Conservation (phyloP, 2,113 vertebrate species). For the Petrocephalus microphthalmus region DNA sequence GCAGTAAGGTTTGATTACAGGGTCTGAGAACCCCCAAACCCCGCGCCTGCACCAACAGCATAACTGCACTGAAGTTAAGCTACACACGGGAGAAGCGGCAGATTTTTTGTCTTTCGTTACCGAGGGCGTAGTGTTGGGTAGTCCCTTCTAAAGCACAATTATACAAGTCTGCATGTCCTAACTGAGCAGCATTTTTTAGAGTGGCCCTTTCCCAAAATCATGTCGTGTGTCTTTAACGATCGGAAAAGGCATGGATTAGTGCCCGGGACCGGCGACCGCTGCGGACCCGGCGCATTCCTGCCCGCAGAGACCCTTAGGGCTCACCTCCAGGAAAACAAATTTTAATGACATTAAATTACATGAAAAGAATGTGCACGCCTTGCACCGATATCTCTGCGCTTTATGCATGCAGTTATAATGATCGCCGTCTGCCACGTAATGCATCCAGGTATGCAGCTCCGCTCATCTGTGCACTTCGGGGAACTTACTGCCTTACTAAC, state of each 20-base stretch:
- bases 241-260: background rate
- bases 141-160: background rate
- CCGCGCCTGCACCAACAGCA: background rate
- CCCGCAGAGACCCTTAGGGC: background rate
- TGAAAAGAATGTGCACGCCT: background rate
- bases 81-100: background rate
- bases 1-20: background rate
- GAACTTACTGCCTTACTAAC: background rate
- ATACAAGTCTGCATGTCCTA: background rate
- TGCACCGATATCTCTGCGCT: background rate
- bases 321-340: background rate
- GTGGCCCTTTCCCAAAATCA: background rate
- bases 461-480: background rate
- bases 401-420: background rate
- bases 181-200: background rate
- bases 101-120: background rate
- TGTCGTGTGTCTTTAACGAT: background rate
- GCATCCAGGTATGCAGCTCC: background rate
- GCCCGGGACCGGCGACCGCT: background rate
- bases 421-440: slow-evolving; percentile 14
- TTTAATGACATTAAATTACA: background rate
- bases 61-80: background rate
- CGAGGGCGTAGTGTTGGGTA: slow-evolving; percentile 3
- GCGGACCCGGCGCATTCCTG: background rate
- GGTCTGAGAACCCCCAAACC: background rate